phyloP scores from a whole-genome alignment of 2,797 vertebrate species.

The Pseudochirops cupreus region DNA sequence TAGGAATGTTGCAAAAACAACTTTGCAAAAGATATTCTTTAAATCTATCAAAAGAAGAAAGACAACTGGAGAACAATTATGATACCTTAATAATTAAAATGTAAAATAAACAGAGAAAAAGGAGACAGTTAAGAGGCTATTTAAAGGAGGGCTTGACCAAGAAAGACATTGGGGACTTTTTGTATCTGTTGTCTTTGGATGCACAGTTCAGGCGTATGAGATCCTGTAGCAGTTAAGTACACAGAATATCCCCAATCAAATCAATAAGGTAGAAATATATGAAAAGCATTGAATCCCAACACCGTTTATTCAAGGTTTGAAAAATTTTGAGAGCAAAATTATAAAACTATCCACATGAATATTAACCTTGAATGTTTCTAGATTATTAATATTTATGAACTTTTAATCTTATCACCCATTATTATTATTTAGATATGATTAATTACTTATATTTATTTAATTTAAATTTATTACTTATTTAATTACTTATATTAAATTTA shows the following conservation, averaged over 20 bases:
- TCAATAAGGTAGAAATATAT: slow-evolving; percentile 21
- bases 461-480: neutral
- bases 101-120: slow-evolving; percentile 41
- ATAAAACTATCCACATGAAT: neutral
- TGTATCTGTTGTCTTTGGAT: neutral
- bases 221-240: slow-evolving; percentile 21
- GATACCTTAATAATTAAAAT: neutral
- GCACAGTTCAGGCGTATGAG: slow-evolving; percentile 7
- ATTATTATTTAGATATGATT: neutral
- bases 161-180: slow-evolving; percentile 1
- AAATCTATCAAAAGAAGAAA: slow-evolving; percentile 24
- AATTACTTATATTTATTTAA: neutral
- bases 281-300: slow-evolving; percentile 21
- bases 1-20: neutral
- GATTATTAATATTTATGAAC: neutral
- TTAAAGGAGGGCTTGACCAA: slow-evolving; percentile 30
- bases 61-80: slow-evolving; percentile 10
- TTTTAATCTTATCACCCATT: neutral
- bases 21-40: neutral
- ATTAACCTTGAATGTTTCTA: neutral
- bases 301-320: slow-evolving; percentile 41
- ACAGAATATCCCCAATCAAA: slow-evolving; percentile 3
- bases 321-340: slow-evolving; percentile 8
- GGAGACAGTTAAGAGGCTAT: neutral
- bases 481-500: neutral